These are phyloP conservation scores for Micromussa lordhowensis DNA, from an alignment of 92 coral and sea anemone species.

Conservation along the genomic window DNA sequence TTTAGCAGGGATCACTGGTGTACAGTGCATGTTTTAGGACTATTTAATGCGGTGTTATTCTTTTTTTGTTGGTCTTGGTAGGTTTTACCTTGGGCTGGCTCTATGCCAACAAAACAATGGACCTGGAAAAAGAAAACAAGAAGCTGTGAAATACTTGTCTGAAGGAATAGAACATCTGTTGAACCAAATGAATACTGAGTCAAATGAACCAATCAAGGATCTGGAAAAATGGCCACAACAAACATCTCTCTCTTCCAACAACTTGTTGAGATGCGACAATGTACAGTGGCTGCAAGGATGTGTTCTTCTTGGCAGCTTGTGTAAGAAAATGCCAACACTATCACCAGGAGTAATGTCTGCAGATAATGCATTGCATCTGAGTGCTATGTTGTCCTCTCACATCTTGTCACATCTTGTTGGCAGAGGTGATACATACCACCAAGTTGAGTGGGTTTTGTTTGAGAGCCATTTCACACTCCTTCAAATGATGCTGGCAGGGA, in stretches of 20 bases:
- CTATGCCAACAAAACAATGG: constrained; percentile 73
- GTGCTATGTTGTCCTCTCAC: constrained; percentile 57
- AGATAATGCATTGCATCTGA: constrained; percentile 51
- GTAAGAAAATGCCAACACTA: constrained; percentile 33
- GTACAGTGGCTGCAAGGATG: constrained; percentile 87
- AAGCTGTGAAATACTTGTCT: constrained; percentile 79
- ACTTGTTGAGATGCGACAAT: constrained; percentile 61
- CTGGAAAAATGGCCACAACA: constrained; percentile 46
- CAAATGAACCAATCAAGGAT: constrained; percentile 32
- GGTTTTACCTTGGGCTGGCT: constrained; percentile 89
- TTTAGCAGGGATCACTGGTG: background rate
- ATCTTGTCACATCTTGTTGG: constrained; percentile 75
- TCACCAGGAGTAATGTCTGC: constrained; percentile 73
- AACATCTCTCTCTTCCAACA: constrained; percentile 60
- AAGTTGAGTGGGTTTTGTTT: constrained; percentile 82
- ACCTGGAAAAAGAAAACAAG: constrained; percentile 71
- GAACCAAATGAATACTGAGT: constrained; percentile 51
- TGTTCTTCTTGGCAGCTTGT: constrained; percentile 66
- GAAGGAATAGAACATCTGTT: constrained; percentile 87
- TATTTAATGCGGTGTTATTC: background rate
- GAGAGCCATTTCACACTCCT: constrained; percentile 84
- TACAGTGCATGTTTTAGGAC: background rate
- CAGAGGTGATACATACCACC: constrained; percentile 89
- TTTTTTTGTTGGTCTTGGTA: background rate
- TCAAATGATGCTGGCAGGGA: constrained; percentile 71